A percentile compares a stretch with the other conserved stretches of the same genome.
Evolutionary conservation across 1,140 invertebrate species (phyloP).

Genomic region (Ladona fulva): DNA sequence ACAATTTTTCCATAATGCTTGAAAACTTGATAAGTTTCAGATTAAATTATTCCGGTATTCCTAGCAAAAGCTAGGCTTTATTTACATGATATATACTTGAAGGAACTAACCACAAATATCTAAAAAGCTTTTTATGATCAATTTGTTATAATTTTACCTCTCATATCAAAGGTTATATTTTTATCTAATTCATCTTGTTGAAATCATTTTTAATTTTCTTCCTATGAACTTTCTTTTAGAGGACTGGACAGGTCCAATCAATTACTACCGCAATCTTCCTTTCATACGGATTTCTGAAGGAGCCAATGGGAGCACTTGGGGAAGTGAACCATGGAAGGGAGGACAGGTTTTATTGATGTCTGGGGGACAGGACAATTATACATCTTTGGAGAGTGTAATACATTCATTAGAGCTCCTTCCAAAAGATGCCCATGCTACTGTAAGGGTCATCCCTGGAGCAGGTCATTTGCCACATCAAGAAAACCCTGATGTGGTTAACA

Average conservation of each 20-base stretch:
- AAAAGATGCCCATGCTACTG: slow-evolving; percentile 43
- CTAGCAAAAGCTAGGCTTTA: too few species aligned
- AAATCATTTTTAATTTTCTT: slow-evolving; percentile 14
- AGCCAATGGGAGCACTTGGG: slow-evolving; percentile 30
- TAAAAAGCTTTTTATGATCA: too few species aligned
- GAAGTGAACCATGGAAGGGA: slow-evolving; percentile 28
- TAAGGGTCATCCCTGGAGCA: slow-evolving; percentile 55
- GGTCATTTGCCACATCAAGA: slow-evolving; percentile 74
- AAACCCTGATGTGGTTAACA: slow-evolving; percentile 54
- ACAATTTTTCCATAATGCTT: too few species aligned
- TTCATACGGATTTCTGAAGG: slow-evolving; percentile 32
- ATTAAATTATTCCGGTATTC: too few species aligned
- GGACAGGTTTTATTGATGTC: slow-evolving; percentile 53
- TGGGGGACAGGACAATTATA: slow-evolving; percentile 51
- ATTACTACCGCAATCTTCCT: slow-evolving; percentile 58
- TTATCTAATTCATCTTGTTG: too few species aligned
- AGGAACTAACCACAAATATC: too few species aligned
- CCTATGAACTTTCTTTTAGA: slow-evolving; percentile 36
- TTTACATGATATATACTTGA: too few species aligned
- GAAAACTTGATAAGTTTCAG: too few species aligned
- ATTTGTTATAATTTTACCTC: too few species aligned
- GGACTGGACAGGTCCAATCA: slow-evolving; percentile 68
- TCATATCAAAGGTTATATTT: too few species aligned
- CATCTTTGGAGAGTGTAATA: slow-evolving; percentile 51
- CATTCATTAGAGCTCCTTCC: slow-evolving; percentile 50